Conservation (phyloP, 1,140 invertebrate genomes). For the Platorchestia sp. region DNA sequence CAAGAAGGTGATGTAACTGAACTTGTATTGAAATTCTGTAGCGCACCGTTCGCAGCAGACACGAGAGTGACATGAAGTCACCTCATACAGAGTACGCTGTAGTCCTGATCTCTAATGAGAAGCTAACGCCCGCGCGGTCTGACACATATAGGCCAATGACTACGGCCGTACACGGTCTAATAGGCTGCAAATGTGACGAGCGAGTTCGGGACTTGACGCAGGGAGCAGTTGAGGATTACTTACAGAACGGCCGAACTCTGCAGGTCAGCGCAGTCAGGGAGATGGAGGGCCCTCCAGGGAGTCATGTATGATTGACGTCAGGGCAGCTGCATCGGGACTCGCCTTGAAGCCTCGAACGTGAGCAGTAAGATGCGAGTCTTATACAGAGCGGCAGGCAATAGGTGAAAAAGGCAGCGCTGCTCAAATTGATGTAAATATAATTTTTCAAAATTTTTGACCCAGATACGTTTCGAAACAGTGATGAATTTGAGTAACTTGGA, state of each 20-base stretch:
- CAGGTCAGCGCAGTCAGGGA: not conserved
- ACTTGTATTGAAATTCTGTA: not conserved
- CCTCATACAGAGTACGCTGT: not conserved
- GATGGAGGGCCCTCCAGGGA: not conserved
- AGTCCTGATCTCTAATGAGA: not conserved
- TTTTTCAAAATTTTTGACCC: not conserved
- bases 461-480: not conserved
- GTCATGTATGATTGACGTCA: not conserved
- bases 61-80: not conserved
- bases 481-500: not conserved
- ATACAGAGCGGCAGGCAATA: too few species aligned
- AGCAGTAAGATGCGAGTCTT: not conserved
- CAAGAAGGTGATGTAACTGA: not conserved
- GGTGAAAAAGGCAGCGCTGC: not conserved
- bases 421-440: not conserved
- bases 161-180: not conserved
- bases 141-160: not conserved
- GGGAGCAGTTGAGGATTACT: not conserved
- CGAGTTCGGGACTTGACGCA: not conserved
- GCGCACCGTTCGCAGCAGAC: not conserved
- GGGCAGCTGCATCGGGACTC: not conserved
- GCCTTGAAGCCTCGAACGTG: not conserved
- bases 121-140: not conserved
- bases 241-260: not conserved
- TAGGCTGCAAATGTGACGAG: not conserved